Percentiles rank a stretch among this genome's conserved stretches.
These are phyloP conservation scores for Melanotaenia trifasciata DNA, from an alignment of 2,797 vertebrate species.

Conservation along the genomic window DNA sequence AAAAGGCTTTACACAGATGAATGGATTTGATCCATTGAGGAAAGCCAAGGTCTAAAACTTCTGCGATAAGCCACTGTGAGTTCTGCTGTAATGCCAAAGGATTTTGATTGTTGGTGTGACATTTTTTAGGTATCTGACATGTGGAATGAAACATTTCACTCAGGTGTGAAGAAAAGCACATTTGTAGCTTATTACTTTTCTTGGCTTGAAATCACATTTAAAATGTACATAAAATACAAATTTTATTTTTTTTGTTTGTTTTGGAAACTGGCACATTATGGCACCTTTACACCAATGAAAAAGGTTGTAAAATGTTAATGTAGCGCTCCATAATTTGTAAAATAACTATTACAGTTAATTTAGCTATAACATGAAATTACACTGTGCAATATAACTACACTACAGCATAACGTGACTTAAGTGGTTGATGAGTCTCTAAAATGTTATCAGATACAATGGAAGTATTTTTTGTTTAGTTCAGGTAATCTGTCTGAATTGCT, in stretches of 20 bases:
- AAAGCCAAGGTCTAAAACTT: not conserved
- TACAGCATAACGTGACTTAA: not conserved
- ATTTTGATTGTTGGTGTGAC: constrained; percentile 38
- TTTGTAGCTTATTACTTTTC: not conserved
- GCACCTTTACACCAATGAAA: not conserved
- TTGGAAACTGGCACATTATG: not conserved
- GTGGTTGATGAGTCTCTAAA: not conserved
- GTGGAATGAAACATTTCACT: constrained; percentile 29
- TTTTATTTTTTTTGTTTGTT: not conserved
- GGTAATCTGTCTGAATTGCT: not conserved
- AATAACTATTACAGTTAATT: not conserved
- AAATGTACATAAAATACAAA: too few species aligned
- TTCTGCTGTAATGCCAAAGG: constrained; percentile 34
- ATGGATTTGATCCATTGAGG: not conserved
- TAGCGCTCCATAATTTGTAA: not conserved
- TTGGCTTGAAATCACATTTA: too few species aligned
- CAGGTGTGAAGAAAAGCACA: constrained; percentile 11
- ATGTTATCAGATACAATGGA: not conserved
- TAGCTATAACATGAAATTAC: not conserved
- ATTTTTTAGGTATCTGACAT: constrained; percentile 32
- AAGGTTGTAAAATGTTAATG: not conserved
- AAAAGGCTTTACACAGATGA: not conserved
- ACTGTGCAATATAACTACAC: not conserved
- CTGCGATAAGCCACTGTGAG: constrained; percentile 17
- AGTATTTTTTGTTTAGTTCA: not conserved